These are phyloP conservation scores for Molossus alvarezi DNA, from an alignment of 2,797 vertebrate species.

Conservation along the genomic window DNA sequence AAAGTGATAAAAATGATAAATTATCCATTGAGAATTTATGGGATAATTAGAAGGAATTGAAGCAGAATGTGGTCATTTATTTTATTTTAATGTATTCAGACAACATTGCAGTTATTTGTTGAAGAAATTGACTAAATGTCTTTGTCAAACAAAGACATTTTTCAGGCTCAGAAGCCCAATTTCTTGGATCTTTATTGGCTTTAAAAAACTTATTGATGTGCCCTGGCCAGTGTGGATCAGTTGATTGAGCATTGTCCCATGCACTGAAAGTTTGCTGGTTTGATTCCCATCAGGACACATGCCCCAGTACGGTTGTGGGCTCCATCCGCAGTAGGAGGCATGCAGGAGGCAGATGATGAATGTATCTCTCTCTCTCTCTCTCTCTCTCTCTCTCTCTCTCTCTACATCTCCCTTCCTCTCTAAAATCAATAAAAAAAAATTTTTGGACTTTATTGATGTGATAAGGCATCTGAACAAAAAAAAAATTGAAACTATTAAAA, in stretches of 20 bases:
- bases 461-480: not conserved
- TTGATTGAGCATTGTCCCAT: no score
- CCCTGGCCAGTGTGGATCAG: no score
- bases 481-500: conserved; percentile 16
- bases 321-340: no score
- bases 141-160: conserved; percentile 18
- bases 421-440: no score
- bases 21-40: not conserved
- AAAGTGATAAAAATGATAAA: conserved; percentile 32
- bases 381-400: no score
- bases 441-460: not conserved
- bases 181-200: not conserved
- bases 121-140: not conserved
- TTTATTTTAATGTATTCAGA: conserved; percentile 18
- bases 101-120: not conserved
- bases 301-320: no score
- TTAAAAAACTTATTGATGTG: not conserved
- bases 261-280: no score
- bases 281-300: no score
- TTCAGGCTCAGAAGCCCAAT: not conserved
- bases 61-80: not conserved
- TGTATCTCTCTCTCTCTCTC: no score
- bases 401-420: no score
- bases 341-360: no score
- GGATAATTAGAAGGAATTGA: conserved; percentile 24